Conservation (phyloP, 92 coral and sea anemone genomes). For the Actinostola sp. region DNA sequence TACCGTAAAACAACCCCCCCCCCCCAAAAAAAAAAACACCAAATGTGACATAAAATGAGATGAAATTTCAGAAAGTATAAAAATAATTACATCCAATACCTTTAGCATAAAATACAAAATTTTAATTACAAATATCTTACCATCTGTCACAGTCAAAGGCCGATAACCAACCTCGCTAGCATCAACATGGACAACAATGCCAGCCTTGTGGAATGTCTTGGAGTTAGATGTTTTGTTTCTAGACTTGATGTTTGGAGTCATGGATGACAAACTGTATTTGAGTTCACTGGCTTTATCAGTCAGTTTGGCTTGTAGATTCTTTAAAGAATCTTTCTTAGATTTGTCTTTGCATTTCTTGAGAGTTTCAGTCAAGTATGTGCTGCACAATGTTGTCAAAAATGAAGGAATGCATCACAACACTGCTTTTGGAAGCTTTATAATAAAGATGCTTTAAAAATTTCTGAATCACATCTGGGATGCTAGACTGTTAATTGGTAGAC, state of each 20-base stretch:
- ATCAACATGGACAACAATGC: conserved; percentile 95
- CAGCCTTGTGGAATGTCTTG: conserved; percentile 96
- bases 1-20: neutral
- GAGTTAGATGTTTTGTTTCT: conserved; percentile 85
- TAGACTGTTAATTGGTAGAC: too few relatives aligned
- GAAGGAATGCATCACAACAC: neutral
- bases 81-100: too few relatives aligned
- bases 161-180: conserved; percentile 91
- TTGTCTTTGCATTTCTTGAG: conserved; percentile 77
- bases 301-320: conserved; percentile 67
- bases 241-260: conserved; percentile 76
- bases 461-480: too few relatives aligned
- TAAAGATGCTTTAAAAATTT: too few relatives aligned
- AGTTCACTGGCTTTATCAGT: conserved; percentile 66
- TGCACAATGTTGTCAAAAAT: conserved; percentile 3
- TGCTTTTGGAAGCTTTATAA: too few relatives aligned
- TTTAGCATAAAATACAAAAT: neutral
- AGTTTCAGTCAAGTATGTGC: conserved; percentile 49
- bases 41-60: neutral
- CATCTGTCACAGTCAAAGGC: conserved; percentile 87
- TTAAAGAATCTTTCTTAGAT: conserved; percentile 56
- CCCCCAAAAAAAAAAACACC: neutral
- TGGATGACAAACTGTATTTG: conserved; percentile 50
- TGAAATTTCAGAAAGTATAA: neutral
- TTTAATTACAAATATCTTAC: conserved; percentile 40